Base-by-base conservation (phyloP, 2,113 vertebrate species). In the Syrmaticus mikado region DNA sequence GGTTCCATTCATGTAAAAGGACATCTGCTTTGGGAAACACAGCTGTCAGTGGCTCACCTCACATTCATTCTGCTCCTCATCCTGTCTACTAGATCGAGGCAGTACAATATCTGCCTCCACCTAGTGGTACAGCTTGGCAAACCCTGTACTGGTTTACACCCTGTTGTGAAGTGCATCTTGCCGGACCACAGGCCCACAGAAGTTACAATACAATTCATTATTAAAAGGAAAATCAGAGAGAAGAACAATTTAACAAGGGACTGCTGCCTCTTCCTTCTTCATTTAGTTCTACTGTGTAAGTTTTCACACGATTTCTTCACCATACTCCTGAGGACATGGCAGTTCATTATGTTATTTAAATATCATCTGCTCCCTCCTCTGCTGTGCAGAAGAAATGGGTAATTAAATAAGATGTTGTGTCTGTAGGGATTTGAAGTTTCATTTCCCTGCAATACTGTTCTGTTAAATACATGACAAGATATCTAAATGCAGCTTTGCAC, bases 91-190 rank as follows among this genome's bases (percentile, higher is more conserved):
- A 2, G 6, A 11, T 5, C 8, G 2, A 53, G 43, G 5, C 64
- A 7, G 3, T 0, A 52, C 82, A 68, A 34, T 13, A 11, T 81
- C 41, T 95, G 89, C 52, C 80, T 89, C 95, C 96, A 92, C 27
- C 96, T 96, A 87, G 89, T 13, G 95, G 93, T 34, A 70, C 72
- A 19, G 34, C 46, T 52, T 2, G 3, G 41, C 34, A 19, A 27
- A 19, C 46, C 25, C 28, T 16, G 48, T 75, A 1, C 28, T 4
- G 71, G 7, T 20, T 32, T 25, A 65, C 55, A 17, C 6, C 10
- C 66, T 4, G 15, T 0, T 27, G 17, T 4, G 34, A 68, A 32
- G 15, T 0, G 6, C 0, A 2, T 3, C 4, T 7, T 8, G 2
- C 10, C n/a, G 2, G 8, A 10, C 25, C 30, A 30, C 32, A 12